phyloP scores from a whole-genome alignment of 1,140 invertebrate genomes.

The Pinna nobilis region DNA sequence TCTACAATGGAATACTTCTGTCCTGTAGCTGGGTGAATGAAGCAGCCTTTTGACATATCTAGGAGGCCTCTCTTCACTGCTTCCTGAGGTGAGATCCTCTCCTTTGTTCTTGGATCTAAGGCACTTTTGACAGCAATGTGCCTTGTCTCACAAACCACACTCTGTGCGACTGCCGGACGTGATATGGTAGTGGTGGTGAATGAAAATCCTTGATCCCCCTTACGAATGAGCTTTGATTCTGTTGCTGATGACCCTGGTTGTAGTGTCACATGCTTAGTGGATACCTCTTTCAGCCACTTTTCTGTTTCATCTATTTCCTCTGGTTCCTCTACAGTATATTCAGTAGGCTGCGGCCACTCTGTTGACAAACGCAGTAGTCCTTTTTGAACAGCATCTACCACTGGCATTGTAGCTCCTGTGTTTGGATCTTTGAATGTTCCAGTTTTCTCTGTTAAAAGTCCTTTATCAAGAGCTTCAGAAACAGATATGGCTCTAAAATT shows the following conservation, averaged over 20 bases:
- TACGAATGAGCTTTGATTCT: constrained; percentile 61
- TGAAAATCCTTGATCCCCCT: constrained; percentile 63
- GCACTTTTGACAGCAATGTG: constrained; percentile 78
- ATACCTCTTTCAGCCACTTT: constrained; percentile 39
- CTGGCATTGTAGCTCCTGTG: constrained; percentile 83
- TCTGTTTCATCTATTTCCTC: constrained; percentile 19
- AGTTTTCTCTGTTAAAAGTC: constrained; percentile 85
- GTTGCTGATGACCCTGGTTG: constrained; percentile 37
- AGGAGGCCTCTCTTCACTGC: constrained; percentile 79
- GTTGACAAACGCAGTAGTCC: constrained; percentile 87
- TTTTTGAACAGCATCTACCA: constrained; percentile 87
- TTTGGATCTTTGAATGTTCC: constrained; percentile 89
- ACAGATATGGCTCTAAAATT: constrained; percentile 79
- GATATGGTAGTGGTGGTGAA: constrained; percentile 66
- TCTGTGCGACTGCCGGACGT: constrained; percentile 60
- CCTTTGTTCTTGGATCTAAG: constrained; percentile 86
- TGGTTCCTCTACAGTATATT: constrained; percentile 20
- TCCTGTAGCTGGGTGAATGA: constrained; percentile 82
- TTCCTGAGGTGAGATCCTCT: constrained; percentile 76
- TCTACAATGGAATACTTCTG: constrained; percentile 87
- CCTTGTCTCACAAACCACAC: constrained; percentile 62
- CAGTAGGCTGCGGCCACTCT: constrained; percentile 79
- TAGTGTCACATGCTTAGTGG: constrained; percentile 38
- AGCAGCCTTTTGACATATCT: constrained; percentile 81
- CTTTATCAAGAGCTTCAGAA: constrained; percentile 85